Base-by-base conservation (phyloP, 1,140 invertebrate species). In the Sarcophaga peregrina region DNA sequence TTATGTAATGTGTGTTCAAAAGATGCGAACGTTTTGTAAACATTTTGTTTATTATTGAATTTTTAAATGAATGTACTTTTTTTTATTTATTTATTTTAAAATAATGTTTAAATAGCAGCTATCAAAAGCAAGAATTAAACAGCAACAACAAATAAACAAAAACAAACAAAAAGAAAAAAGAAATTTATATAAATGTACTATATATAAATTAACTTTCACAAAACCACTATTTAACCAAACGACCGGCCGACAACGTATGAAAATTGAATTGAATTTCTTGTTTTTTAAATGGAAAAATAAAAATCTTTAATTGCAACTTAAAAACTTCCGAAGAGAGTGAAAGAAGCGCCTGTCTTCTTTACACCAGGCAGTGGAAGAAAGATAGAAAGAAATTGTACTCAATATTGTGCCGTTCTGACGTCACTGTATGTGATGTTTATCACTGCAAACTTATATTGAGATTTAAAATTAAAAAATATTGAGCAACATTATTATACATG, bases 21-120 rank as follows among this genome's bases (percentile, higher is more conserved):
- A 88, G 84, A 87, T 88, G 86, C 73, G 86, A 85, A 86, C 87
- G 86, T 86, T 87, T 88, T 74, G 87, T 88, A 88, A 87, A 88
- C 87, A 88, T 88, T 88, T 87, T 88, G 25, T 87, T 86, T 88
- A n/a, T 62, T 25, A 72, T 8, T n/a, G 15, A n/a, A 76, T 10
- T 52, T 50, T 50, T 50, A 7, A 48, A 47, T 76, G n/a, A n/a
- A n/a, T n/a, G n/a, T n/a, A n/a, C n/a, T n/a, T n/a, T n/a, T 47
- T 47, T 48, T 5, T 48, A 48, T n/a, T 58, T 13, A 58, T n/a
- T 58, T 68, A 68, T 20, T 68, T 20, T 4, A 37, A 37, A 37
- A 20, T 52, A 52, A 52, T 0, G 13, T 17, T 68, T 68, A 68
- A 68, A 68, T 8, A 68, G 25, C 4, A 37, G 25, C 25, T 37